Evolutionary conservation across 37 sponge, comb jelly and placozoan species (phyloP).

Genomic region (Geodia barretti): DNA sequence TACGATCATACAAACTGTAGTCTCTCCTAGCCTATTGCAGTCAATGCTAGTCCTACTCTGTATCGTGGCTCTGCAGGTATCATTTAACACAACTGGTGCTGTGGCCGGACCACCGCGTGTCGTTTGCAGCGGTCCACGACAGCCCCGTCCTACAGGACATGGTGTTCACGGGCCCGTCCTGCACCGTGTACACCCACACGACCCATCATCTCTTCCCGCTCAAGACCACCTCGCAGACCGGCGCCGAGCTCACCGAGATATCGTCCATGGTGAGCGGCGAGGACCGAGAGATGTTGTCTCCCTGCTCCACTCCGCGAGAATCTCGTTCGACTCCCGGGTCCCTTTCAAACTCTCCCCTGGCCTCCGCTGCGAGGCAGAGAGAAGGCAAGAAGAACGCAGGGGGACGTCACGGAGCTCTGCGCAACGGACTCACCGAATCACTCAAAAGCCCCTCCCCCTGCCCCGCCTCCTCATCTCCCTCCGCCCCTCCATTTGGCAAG

Average conservation of each 20-base stretch:
- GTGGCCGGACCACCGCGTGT: slow-evolving; percentile 47
- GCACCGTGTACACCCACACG: slow-evolving; percentile 34
- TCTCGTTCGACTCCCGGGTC: not conserved
- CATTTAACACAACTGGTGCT: slow-evolving; percentile 39
- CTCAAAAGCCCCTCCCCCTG: not conserved
- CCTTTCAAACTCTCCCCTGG: not conserved
- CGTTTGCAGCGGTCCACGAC: slow-evolving; percentile 19
- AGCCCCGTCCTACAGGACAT: slow-evolving; percentile 53
- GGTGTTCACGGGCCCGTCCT: slow-evolving; percentile 59
- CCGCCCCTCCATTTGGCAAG: too few relatives aligned
- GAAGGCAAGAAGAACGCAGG: not conserved
- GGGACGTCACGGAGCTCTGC: not conserved
- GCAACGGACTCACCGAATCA: not conserved
- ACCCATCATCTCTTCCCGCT: slow-evolving; percentile 49
- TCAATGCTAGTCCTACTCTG: too few relatives aligned
- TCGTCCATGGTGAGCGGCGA: slow-evolving; percentile 30
- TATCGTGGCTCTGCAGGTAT: slow-evolving; percentile 3
- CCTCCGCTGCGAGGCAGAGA: too few relatives aligned
- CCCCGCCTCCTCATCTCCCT: not conserved
- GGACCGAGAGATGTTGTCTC: not conserved
- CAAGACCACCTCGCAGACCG: slow-evolving; percentile 16
- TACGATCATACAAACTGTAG: too few relatives aligned
- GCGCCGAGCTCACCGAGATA: slow-evolving; percentile 40
- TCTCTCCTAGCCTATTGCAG: too few relatives aligned
- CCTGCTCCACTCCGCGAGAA: not conserved